These are phyloP conservation scores for Drosophila fungiperda DNA, from an alignment of 2,888 invertebrate genomes.

Conservation along the genomic window DNA sequence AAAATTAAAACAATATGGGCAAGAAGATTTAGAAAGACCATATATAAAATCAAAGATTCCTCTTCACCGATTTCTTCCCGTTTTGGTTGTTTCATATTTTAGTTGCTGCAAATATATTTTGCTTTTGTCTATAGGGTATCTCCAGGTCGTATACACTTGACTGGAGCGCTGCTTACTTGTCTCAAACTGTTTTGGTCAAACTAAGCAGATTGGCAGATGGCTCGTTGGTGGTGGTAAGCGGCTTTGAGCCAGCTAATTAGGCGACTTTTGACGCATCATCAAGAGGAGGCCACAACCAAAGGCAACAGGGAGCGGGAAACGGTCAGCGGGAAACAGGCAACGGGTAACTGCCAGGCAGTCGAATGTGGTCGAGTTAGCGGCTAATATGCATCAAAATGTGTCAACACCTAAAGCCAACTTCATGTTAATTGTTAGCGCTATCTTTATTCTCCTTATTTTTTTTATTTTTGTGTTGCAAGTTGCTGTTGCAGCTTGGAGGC, in stretches of 20 bases:
- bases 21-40: background rate
- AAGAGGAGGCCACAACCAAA: constrained; percentile 16
- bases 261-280: constrained; percentile 72
- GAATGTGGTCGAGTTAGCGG: constrained; percentile 42
- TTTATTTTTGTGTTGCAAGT: background rate
- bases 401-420: constrained; percentile 71
- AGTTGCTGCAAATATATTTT: background rate
- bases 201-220: constrained; percentile 76
- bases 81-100: background rate
- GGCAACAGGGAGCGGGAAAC: background rate
- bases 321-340: no score
- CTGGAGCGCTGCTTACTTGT: background rate
- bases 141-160: background rate
- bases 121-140: background rate
- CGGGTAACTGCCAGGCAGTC: background rate
- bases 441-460: constrained; percentile 31
- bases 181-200: constrained; percentile 38
- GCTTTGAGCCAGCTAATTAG: constrained; percentile 77
- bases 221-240: constrained; percentile 60
- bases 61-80: background rate
- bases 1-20: background rate
- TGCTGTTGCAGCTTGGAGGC: constrained; percentile 14
- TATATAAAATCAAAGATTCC: background rate
- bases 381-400: constrained; percentile 80
- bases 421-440: constrained; percentile 77